Evolutionary conservation across 2,113 vertebrate genomes (phyloP), one percentile per base, ranked within the genome.

Genomic region (Microcebus murinus): DNA sequence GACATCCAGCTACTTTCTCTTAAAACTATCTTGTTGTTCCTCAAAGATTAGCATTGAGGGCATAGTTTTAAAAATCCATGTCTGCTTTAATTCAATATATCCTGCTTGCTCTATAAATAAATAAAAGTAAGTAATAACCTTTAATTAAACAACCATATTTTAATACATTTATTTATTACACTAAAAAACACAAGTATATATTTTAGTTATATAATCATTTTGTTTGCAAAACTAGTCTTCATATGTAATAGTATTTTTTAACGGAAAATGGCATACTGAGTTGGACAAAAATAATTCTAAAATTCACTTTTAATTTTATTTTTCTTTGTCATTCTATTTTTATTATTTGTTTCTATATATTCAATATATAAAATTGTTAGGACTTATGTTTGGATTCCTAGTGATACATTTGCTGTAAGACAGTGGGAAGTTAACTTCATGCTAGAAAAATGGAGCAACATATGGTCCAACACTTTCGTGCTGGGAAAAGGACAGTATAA

Each of bases 401-500:
- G 29, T 77, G 86, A 94, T 57, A 68, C n/a, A 93, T 91, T 90
- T 94, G 94, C 82, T 15, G 29, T 68, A 50, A 74, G 52, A 81
- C 27, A 21, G 77, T 84, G 71, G 93, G 88, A 63, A 63, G n/a
- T 23, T 71, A 83, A 94, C 70, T 95, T 92, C 77, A 65, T 52
- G 90, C 79, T 21, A 89, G 93, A 96, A 81, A 34, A 94, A 89
- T 7, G 70, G 42, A 93, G 61, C 7, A 96, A 36, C 81, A 96
- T 85, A 95, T 87, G 52, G 59, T 84, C n/a, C 59, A 91, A 80
- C 50, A 91, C 12, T 67, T 61, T 90, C 59, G 52, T 34, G 29
- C 71, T 94, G 87, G 55, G 96, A 31, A 70, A 85, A 95, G 42
- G 77, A 94, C 67, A 95, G 79, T 20, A 96, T 89, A 95, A 87